Conservation (phyloP, 2,888 invertebrate species). For the Drosophila mulleri region DNA sequence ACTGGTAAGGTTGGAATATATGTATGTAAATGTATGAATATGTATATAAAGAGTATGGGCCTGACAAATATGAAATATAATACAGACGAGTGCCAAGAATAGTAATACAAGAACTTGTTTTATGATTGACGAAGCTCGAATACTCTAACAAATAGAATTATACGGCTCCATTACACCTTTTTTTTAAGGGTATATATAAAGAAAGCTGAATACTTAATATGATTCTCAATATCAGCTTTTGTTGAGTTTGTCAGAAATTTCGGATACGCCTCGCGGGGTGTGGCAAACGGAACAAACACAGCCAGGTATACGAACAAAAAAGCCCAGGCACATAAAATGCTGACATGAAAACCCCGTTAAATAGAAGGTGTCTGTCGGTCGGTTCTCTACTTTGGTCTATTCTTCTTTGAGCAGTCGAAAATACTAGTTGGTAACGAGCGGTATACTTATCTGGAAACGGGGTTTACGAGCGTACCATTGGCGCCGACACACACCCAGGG, state of each 20-base stretch:
- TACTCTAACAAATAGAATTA: not conserved
- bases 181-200: not conserved
- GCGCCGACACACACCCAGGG: slow-evolving; percentile 25
- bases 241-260: slow-evolving; percentile 25
- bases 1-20: not conserved
- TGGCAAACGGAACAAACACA: slow-evolving; percentile 38
- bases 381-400: slow-evolving; percentile 3
- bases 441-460: slow-evolving; percentile 58
- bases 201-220: slow-evolving; percentile 1
- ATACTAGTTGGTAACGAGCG: slow-evolving; percentile 24
- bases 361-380: slow-evolving; percentile 34
- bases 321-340: slow-evolving; percentile 46
- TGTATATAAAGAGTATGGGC: not conserved
- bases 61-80: not conserved
- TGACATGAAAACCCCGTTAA: slow-evolving; percentile 77
- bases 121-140: not conserved
- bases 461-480: slow-evolving; percentile 69
- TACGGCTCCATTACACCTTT: not conserved
- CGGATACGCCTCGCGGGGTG: slow-evolving; percentile 25
- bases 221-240: slow-evolving; percentile 35
- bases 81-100: not conserved
- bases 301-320: slow-evolving; percentile 20
- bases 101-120: not conserved
- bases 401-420: slow-evolving; percentile 22
- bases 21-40: not conserved